Evolutionary conservation across 2,888 invertebrate species (phyloP), one percentile per base, ranked within the genome.

Genomic region (Pandemis heparana): DNA sequence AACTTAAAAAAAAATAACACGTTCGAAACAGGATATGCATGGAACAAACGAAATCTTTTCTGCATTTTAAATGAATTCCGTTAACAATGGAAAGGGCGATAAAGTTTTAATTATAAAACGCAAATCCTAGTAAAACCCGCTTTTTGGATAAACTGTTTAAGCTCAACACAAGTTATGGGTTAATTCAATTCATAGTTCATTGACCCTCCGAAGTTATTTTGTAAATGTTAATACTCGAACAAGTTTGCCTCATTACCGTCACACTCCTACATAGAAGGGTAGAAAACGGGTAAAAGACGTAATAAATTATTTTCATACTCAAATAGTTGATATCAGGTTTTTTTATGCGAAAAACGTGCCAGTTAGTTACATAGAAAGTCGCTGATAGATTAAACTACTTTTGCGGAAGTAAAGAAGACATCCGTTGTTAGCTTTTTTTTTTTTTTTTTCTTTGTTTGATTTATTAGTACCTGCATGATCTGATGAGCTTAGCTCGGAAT

Each of bases 51-150:
- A 61, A 72, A 62, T 62, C 39, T 72, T 67, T 67, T 72, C 62
- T 68, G 72, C 43, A 72, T 72, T 72, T 72, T 39, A 48, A 68
- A 68, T 68, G 14, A 38, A 56, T 38, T 39, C 51, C 12, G 48
- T 62, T 67, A 68, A 72, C 62, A 72, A 72, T 68, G 56, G 67
- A 56, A 56, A 60, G 23, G 62, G 67, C 32, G 67, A 56, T 68
- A 68, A 72, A 72, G 72, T 72, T 72, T 72, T 72, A 72, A 72
- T 72, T 72, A 72, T 68, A 39, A 68, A 56, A 68, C 66, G 38
- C 63, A 41, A 56, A 63, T 67, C 62, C 62, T 18, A 62, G 67
- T 63, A 62, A 41, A 67, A 56, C 72, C 67, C 67, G 18, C 43
- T 43, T 56, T 59, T 9, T 63, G 67, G 43, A 67, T 62, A 18